Evolutionary conservation across 2,888 invertebrate genomes (phyloP).

Genomic region (Conus canariensis): DNA sequence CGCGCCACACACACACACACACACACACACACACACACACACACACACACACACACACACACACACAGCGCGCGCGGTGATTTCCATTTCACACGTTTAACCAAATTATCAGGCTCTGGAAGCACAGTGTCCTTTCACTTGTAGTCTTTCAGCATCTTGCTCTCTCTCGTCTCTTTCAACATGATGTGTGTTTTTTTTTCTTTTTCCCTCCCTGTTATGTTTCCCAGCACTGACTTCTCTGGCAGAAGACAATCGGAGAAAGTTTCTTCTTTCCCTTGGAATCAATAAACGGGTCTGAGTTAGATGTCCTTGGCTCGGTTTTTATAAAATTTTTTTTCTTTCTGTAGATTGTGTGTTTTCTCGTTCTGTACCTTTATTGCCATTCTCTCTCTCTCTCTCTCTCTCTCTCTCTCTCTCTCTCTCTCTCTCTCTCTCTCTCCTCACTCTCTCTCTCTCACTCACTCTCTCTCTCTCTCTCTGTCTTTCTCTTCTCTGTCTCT

Average conservation of each 20-base stretch:
- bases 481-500: no score
- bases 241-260: background rate
- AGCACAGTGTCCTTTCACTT: background rate
- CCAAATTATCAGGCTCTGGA: background rate
- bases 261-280: background rate
- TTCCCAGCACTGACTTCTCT: background rate
- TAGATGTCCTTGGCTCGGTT: background rate
- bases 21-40: background rate
- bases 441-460: background rate
- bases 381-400: background rate
- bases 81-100: background rate
- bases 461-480: no score
- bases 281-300: background rate
- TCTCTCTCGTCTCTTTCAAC: no score
- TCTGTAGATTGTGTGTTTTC: background rate
- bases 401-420: no score
- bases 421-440: slow-evolving; percentile 14
- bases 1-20: background rate
- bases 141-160: background rate
- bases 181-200: background rate
- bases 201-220: background rate
- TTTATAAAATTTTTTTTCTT: background rate
- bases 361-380: slow-evolving; percentile 27
- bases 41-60: no score
- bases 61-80: background rate